Conservation (phyloP, 2,888 invertebrate genomes). For the Netelia melanura region DNA sequence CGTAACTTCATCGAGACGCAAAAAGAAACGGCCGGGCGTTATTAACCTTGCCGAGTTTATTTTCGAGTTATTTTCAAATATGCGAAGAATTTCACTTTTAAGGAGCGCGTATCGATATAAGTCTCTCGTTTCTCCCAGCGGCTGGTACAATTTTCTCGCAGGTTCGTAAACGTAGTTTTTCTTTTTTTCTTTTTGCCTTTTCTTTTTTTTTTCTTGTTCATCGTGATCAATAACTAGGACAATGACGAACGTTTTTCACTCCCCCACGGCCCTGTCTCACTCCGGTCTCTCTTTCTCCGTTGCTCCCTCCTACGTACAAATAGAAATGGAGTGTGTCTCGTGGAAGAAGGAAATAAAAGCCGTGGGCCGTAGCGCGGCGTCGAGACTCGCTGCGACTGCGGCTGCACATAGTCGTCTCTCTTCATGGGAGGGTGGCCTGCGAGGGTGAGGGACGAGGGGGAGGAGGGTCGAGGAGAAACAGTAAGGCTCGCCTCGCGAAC, state of each 20-base stretch:
- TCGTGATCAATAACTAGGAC: not conserved
- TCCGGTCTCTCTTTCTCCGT: not conserved
- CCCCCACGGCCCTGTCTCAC: no score
- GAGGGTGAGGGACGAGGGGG: conserved; percentile 18
- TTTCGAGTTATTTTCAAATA: no score
- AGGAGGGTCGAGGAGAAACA: conserved; percentile 1
- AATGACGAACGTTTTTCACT: not conserved
- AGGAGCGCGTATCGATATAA: no score
- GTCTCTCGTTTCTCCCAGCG: no score
- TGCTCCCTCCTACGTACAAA: not conserved
- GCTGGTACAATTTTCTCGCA: not conserved
- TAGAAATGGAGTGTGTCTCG: not conserved
- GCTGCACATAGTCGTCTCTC: conserved; percentile 47
- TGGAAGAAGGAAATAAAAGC: not conserved
- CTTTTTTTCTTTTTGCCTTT: not conserved
- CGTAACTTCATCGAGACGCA: no score
- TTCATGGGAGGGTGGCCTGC: not conserved
- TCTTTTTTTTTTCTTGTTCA: no score
- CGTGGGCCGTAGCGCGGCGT: not conserved
- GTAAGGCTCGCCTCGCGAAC: conserved; percentile 48
- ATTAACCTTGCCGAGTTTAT: no score
- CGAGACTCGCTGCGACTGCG: conserved; percentile 1
- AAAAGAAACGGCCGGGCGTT: no score
- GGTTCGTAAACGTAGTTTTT: not conserved
- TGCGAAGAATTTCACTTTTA: no score